These are phyloP conservation scores for Typhlichthys subterraneus DNA, from an alignment of 2,797 vertebrate genomes.

Conservation along the genomic window DNA sequence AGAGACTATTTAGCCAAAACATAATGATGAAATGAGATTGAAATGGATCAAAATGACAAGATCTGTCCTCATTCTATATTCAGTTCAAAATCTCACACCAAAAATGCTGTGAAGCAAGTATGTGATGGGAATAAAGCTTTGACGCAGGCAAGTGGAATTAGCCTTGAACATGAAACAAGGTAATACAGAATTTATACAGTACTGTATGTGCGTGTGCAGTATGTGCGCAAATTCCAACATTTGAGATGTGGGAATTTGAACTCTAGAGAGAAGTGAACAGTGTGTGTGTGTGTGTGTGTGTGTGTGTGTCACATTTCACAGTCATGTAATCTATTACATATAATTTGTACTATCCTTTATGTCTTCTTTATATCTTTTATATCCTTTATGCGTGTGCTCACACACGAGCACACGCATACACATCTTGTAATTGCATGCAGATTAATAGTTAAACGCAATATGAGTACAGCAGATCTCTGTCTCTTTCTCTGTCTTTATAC, in stretches of 20 bases:
- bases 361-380: not conserved
- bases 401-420: conserved; percentile 3
- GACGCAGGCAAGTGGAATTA: conserved; percentile 44
- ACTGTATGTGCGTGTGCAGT: not conserved
- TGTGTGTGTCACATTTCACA: conserved; percentile 7
- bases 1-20: conserved; percentile 9
- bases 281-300: not conserved
- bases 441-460: not conserved
- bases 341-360: conserved; percentile 4
- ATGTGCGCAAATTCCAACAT: not conserved
- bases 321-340: conserved; percentile 15
- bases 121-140: not conserved
- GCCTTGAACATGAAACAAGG: conserved; percentile 42
- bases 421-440: not conserved
- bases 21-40: conserved; percentile 24
- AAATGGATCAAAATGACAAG: conserved; percentile 16
- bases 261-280: no score
- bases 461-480: no score
- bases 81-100: conserved; percentile 1
- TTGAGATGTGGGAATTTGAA: no score
- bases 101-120: not conserved
- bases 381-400: not conserved
- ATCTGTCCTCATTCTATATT: not conserved
- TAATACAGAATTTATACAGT: conserved; percentile 11
- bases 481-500: no score